Evolutionary conservation across 2,888 invertebrate species (phyloP), one percentile per base, ranked within the genome.

Genomic region (Callinectes sapidus): DNA sequence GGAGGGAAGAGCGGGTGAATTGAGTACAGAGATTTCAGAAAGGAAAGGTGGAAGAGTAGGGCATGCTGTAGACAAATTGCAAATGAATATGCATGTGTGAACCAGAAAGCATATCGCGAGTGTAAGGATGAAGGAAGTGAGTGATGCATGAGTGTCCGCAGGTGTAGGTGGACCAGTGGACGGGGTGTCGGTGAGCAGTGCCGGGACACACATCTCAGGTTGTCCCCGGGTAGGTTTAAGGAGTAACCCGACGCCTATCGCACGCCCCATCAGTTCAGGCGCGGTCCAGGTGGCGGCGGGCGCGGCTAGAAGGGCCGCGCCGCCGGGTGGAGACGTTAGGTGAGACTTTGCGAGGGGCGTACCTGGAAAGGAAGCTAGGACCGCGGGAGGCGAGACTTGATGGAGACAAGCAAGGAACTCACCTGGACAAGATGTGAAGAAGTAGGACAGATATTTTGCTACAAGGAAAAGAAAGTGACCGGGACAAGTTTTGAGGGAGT

Each of bases 171-270:
- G 23, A 23, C 2, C 18, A 61, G 61, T 18, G 61, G 18, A 61
- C 18, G 10, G 71, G n/a, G 81, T 35, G 81, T 81, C 35, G 35
- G 81, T 18, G 81, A 81, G 81, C 14, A 35, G 81, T 81, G 81
- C 16, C 81, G 81, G 81, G 81, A 81, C 16, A 81, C 35, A 5
- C 81, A 81, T 81, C 81, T 81, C 81, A 81, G 35, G 81, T 81
- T 81, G 81, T 81, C 35, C 81, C 81, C 81, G 32, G 81, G 81
- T 81, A 81, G 81, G 81, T 81, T 81, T 81, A 35, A 32, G 81
- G 35, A 81, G 81, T 35, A 81, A 81, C 81, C 81, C 18, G 35
- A 81, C 35, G 81, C 81, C 35, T 81, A 81, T 81, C 81, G 35
- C 81, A 1, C 81, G 32, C 35, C 81, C 81, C 81, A 81, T 81